Evolutionary conservation across 2,888 invertebrate species (phyloP), one percentile per base, ranked within the genome.

Genomic region (Parasteatoda lunata): DNA sequence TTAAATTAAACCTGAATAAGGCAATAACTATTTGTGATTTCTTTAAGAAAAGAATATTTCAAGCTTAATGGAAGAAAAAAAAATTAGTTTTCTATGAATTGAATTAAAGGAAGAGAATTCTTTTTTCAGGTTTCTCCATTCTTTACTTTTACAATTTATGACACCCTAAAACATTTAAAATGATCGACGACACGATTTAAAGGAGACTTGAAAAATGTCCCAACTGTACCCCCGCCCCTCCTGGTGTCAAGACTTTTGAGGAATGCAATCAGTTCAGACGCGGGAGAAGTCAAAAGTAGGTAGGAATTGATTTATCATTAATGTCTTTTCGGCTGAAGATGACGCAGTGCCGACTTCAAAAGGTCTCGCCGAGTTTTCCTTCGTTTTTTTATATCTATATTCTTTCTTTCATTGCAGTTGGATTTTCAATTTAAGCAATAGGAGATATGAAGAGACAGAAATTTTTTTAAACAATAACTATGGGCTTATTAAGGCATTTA

Each of bases 231-330:
- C 59, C n/a, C 8, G 9, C 59, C 4, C 11, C 59, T n/a, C 49
- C 48, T 52, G 49, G 68, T 70, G 77, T 78, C 77, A 69, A 70
- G 77, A 49, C 65, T 49, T 65, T 64, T 49, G 48, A 11, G n/a
- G 47, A 15, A 75, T 15, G 75, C 81, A 52, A 81, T 81, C 68
- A 81, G 73, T 73, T 81, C 51, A 47, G 48, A n/a, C 52, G 75
- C 54, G 59, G 64, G 52, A 66, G 59, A 49, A 75, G 75, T 73
- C 48, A 15, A 68, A 66, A 81, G 81, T 72, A 81, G 68, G 15
- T 69, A 13, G 72, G 68, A 68, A 81, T 81, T 81, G 75, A 81
- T 81, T 81, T 81, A 81, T 81, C 81, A 75, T 75, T 81, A 81
- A 81, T 81, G 81, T 75, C 81, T 45, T 64, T 48, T 66, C 73